These are phyloP conservation scores for Anolis carolinensis DNA, from an alignment of 2,113 vertebrate species.

Conservation along the genomic window DNA sequence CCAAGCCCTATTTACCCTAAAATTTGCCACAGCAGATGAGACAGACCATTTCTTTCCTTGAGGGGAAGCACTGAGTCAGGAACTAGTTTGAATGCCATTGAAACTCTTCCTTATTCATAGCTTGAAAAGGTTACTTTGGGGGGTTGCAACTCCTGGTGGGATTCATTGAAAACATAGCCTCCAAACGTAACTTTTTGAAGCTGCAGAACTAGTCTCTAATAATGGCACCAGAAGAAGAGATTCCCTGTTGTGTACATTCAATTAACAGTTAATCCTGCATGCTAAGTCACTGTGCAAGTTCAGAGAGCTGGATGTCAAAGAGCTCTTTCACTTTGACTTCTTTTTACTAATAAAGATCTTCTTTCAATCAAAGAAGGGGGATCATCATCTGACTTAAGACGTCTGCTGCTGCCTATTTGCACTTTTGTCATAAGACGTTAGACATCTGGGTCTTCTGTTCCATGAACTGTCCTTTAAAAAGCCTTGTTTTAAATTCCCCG, in stretches of 20 bases:
- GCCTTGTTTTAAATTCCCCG: constrained; percentile 20
- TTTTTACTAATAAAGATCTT: neutral
- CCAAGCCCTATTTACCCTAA: neutral
- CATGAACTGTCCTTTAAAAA: constrained; percentile 23
- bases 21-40: neutral
- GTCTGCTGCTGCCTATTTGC: neutral
- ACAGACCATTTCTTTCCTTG: neutral
- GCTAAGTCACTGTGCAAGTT: neutral
- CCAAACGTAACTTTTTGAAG: no score
- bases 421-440: neutral
- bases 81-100: neutral
- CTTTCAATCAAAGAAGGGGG: neutral
- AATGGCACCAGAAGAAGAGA: neutral
- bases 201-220: neutral
- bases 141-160: no score
- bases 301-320: neutral
- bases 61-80: neutral
- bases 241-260: neutral
- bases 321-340: neutral
- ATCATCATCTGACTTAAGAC: neutral
- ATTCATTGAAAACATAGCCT: no score
- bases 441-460: neutral
- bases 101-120: neutral
- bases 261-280: neutral
- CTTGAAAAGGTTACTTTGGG: no score